These are phyloP conservation scores for Helleia helle DNA, from an alignment of 2,888 invertebrate genomes.

Conservation along the genomic window DNA sequence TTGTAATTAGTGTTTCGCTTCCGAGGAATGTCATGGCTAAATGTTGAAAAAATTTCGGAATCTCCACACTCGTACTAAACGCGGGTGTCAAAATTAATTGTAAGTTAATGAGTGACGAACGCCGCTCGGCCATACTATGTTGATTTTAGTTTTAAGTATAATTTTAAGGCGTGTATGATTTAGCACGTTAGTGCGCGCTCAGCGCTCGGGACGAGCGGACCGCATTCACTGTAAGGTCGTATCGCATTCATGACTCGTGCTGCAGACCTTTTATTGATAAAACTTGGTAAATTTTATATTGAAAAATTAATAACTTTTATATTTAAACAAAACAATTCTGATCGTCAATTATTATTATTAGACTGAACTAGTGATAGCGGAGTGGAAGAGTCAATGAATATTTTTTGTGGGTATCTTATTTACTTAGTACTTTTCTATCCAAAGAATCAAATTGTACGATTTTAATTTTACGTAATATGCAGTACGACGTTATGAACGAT, in stretches of 20 bases:
- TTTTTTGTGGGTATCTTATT: no score
- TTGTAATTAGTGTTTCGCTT: slow-evolving; percentile 9
- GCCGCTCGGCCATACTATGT: slow-evolving; percentile 31
- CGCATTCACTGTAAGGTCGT: slow-evolving; percentile 8
- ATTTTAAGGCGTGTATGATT: slow-evolving; percentile 23
- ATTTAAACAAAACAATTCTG: background rate
- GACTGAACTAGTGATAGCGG: background rate
- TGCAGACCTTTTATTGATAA: background rate
- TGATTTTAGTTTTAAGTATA: slow-evolving; percentile 28
- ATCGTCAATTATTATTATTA: slow-evolving; percentile 4
- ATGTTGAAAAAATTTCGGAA: slow-evolving; percentile 12
- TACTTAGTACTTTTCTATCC: no score
- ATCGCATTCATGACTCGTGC: background rate
- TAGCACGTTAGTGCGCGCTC: slow-evolving; percentile 13
- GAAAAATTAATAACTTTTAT: background rate
- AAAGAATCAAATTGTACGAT: no score
- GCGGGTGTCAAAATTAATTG: slow-evolving; percentile 20
- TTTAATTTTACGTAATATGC: background rate
- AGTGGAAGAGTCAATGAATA: no score
- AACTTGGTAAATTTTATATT: background rate
- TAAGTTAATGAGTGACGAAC: slow-evolving; percentile 22
- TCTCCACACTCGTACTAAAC: slow-evolving; percentile 12
- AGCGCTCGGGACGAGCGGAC: slow-evolving; percentile 14
- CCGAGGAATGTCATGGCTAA: background rate
- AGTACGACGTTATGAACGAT: background rate